Base-by-base conservation (phyloP, 1,140 invertebrate genomes). In the Odontomachus brunneus region DNA sequence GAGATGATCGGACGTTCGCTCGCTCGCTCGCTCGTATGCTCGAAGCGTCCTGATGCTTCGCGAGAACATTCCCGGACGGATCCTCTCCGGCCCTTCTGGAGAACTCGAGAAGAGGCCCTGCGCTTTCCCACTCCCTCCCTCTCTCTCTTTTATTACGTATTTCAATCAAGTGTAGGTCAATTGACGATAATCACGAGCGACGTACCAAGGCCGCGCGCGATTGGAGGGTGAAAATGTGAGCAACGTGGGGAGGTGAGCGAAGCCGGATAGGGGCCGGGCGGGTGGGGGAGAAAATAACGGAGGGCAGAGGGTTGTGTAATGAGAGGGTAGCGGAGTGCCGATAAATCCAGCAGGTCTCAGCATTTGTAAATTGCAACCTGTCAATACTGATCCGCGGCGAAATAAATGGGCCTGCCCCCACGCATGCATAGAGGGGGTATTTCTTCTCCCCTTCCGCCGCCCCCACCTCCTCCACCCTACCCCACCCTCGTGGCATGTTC, bases 361-460 rank as follows among this genome's bases (percentile, higher is more conserved):
- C 92, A 94, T 94, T 94, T 93, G 93, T 94, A 94, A 94, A 94
- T 94, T 94, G 94, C 91, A 94, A 92, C 94, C 93, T 94, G 93
- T 90, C 91, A 91, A 91, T 91, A 91, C 91, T 91, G 90, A 91
- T 90, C 87, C 89, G 87, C 89, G 84, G 90, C 89, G 91, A 80
- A 91, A 91, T 91, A 91, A 91, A 91, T 91, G 91, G 90, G 91
- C 90, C 84, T 91, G 89, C 89, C 89, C 87, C 91, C 89, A 90
- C 90, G 90, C 74, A 84, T 88, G 86, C 86, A 87, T 66, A 76
- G 62, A n/a, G n/a, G n/a, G n/a, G 15, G 76, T 72, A 57, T 73
- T 33, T 33, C 29, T 33, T 33, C 29, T 33, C 29, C 29, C 5
- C 29, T 5, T 33, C 29, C 29, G 2, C 29, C 29, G 29, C 29